Base-by-base conservation (phyloP, 2,797 vertebrate species). In the Hirundo rustica region DNA sequence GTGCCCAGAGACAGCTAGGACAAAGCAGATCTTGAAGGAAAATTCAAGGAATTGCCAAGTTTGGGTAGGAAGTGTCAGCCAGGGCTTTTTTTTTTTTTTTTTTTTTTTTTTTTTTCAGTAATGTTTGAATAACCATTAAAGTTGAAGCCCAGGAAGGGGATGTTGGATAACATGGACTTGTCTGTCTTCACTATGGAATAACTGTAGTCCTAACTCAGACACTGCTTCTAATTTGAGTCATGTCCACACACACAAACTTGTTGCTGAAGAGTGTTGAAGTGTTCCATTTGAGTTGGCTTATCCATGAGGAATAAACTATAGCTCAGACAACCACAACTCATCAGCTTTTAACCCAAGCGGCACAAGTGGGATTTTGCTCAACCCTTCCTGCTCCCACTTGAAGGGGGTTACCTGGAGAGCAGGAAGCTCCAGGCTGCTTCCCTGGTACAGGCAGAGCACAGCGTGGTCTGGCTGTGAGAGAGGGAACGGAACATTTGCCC, bases 11-110 rank as follows among this genome's bases (percentile, higher is more conserved):
- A 96, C 92, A 86, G 80, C 88, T 76, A 96, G 95, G 96, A 96
- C 94, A 95, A 96, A 95, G 95, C 74, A 96, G 93, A 96, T 96
- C 95, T 96, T 92, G 92, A 90, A 96, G 80, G 90, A 96, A 96
- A 95, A 93, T 78, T 78, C 58, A 92, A 86, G 80, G 44, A 95
- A 88, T 94, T 86, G 94, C 83, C 93, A 96, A 96, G 70, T 92
- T 95, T 94, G 94, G 88, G 58, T 92, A 94, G 62, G 66, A 96
- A 88, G 76, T 90, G 76, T 90, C 70, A 95, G 93, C 66, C 76
- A 92, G 55, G 32, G 10, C 23, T 73, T 50, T 38, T 42, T 77
- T 92, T 80, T 50, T 38, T 38, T 38, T 38, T 9, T 74, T 48
- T 50, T 21, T 74, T 48, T 38, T 73, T 50, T 38, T 42, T 77